Percentiles rank a stretch among this genome's conserved stretches.
Evolutionary conservation across 2,797 vertebrate genomes (phyloP).

Genomic region (Holocentrus rufus): DNA sequence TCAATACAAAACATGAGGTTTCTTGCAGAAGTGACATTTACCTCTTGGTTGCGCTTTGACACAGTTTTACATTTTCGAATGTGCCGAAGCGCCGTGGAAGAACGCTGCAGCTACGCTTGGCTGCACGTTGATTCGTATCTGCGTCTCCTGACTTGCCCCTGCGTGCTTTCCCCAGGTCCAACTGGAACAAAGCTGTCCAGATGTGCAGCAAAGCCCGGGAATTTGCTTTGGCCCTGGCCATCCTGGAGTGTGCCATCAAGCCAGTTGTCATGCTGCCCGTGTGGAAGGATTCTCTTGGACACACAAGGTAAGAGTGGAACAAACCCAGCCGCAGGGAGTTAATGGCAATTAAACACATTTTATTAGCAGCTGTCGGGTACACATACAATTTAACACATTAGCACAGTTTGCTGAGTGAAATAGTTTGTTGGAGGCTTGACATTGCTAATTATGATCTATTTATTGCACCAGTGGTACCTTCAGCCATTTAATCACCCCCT

Average conservation of each 20-base stretch:
- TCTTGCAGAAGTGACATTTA: too few species aligned
- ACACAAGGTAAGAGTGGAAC: slow-evolving; percentile 86
- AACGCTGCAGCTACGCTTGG: neutral
- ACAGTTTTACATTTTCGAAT: neutral
- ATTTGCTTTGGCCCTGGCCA: slow-evolving; percentile 96
- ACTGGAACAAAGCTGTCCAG: slow-evolving; percentile 99
- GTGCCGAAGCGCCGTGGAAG: neutral
- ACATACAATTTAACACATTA: neutral
- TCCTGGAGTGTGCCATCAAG: slow-evolving; percentile 98
- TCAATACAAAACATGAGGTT: too few species aligned
- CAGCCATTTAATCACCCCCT: neutral
- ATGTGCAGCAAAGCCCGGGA: slow-evolving; percentile 99
- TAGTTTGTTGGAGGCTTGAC: too few species aligned
- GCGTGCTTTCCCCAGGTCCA: slow-evolving; percentile 82
- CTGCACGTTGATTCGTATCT: neutral
- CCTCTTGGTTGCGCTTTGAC: too few species aligned
- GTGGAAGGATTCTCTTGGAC: slow-evolving; percentile 96
- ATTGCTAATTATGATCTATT: neutral
- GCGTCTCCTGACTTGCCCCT: neutral
- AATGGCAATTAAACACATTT: neutral
- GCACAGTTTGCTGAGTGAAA: neutral
- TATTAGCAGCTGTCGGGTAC: neutral
- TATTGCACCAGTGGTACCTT: neutral
- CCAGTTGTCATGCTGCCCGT: slow-evolving; percentile 96
- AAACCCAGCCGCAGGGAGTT: neutral